A percentile compares a stretch with the other conserved stretches of the same genome.
These are phyloP conservation scores for Zaprionus lineosus DNA, from an alignment of 2,888 invertebrate species.

Conservation along the genomic window DNA sequence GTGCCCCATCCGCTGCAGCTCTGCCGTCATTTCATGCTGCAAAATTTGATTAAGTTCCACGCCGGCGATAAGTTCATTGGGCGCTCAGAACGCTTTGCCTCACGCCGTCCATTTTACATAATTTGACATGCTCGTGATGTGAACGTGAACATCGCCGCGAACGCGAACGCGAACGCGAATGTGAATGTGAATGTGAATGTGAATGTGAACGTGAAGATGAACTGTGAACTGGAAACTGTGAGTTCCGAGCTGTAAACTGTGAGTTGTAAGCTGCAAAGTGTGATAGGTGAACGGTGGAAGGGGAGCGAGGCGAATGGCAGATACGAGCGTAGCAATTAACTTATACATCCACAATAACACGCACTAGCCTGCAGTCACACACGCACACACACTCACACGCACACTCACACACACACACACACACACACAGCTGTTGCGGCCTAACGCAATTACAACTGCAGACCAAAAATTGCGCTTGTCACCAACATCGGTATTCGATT, in stretches of 20 bases:
- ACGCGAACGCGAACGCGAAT: constrained; percentile 4
- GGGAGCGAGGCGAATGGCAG: constrained; percentile 12
- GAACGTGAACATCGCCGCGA: constrained; percentile 18
- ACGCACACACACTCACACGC: constrained; percentile 6
- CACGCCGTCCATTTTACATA: constrained; percentile 47
- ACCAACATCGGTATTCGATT: constrained; percentile 59
- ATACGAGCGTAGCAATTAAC: constrained; percentile 61
- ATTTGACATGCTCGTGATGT: constrained; percentile 40
- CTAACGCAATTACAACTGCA: constrained; percentile 66
- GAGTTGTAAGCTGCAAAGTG: too few species aligned
- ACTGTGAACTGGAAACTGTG: too few species aligned
- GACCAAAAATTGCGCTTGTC: constrained; percentile 58
- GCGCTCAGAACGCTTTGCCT: constrained; percentile 29
- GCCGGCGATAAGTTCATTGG: constrained; percentile 70
- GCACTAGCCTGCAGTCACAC: constrained; percentile 8
- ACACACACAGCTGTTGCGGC: constrained; percentile 33
- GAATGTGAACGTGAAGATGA: not conserved
- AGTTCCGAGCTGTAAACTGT: too few species aligned
- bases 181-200: constrained; percentile 30
- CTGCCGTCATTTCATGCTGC: constrained; percentile 41
- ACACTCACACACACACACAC: constrained; percentile 5
- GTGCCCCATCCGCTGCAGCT: constrained; percentile 31
- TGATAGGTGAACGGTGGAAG: too few species aligned
- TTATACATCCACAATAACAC: constrained; percentile 1
- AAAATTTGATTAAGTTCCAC: constrained; percentile 75